phyloP scores from a whole-genome alignment of 1,140 invertebrate genomes.

The Drosophila bipectinata region DNA sequence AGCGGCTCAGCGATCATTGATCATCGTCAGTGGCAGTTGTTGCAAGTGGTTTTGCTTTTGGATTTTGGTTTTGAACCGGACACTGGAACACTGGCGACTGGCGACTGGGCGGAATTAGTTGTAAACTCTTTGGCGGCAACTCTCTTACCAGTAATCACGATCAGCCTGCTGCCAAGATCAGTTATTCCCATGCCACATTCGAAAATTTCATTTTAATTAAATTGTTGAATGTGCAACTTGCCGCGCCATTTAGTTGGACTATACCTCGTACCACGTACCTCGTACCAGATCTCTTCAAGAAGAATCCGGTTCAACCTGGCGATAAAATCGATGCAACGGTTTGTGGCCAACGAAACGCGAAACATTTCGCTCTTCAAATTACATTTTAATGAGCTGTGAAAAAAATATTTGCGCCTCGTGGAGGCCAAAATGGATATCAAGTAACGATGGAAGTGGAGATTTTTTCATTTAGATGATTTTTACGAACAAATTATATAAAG shows the following conservation, averaged over 20 bases:
- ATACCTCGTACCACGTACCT: not conserved
- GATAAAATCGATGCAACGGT: slow-evolving; percentile 75
- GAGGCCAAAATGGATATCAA: not conserved
- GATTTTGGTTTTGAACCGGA: not conserved
- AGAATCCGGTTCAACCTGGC: slow-evolving; percentile 20
- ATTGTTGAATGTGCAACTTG: slow-evolving; percentile 70
- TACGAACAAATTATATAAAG: too few species aligned
- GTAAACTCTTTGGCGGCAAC: slow-evolving; percentile 63
- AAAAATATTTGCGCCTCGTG: slow-evolving; percentile 68
- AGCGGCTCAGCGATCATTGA: slow-evolving; percentile 68
- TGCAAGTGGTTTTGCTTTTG: not conserved
- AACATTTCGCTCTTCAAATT: slow-evolving; percentile 75
- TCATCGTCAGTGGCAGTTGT: slow-evolving; percentile 67
- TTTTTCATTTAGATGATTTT: not conserved
- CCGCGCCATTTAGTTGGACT: slow-evolving; percentile 56
- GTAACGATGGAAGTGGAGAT: slow-evolving; percentile 1
- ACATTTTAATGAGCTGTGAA: slow-evolving; percentile 82
- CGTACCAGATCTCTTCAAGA: not conserved
- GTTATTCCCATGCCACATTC: slow-evolving; percentile 49
- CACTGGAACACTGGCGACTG: not conserved
- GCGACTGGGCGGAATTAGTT: slow-evolving; percentile 13
- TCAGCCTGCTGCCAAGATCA: slow-evolving; percentile 62
- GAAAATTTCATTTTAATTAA: slow-evolving; percentile 82
- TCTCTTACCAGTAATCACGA: slow-evolving; percentile 44
- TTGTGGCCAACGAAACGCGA: slow-evolving; percentile 58